Evolutionary conservation across 1,140 invertebrate species (phyloP).

Genomic region (Bombus confusus): DNA sequence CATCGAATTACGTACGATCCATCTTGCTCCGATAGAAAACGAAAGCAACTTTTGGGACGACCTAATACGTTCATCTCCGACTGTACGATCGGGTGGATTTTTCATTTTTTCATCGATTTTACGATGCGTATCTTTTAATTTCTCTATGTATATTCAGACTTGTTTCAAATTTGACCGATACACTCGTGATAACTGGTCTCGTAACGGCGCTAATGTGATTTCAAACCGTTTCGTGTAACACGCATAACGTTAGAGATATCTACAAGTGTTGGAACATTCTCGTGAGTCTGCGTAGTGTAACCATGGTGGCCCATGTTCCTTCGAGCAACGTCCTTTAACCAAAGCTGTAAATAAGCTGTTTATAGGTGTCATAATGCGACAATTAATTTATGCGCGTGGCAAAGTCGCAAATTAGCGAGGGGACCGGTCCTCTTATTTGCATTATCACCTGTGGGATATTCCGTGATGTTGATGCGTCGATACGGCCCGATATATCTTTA

Average conservation of each 20-base stretch:
- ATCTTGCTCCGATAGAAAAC: too few relatives aligned
- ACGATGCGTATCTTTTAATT: background rate
- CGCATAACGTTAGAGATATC: background rate
- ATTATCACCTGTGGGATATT: constrained; percentile 31
- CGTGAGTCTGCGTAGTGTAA: background rate
- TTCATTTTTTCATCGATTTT: background rate
- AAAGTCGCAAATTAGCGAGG: background rate
- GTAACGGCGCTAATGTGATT: too few relatives aligned
- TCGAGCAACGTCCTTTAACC: background rate
- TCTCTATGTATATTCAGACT: too few relatives aligned
- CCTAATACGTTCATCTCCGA: background rate
- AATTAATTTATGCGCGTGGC: constrained; percentile 30
- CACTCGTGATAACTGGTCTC: too few relatives aligned
- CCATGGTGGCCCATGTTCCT: background rate
- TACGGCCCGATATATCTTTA: constrained; percentile 12
- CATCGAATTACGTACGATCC: too few relatives aligned
- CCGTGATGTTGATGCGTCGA: background rate
- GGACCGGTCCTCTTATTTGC: constrained; percentile 11
- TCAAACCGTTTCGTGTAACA: too few relatives aligned
- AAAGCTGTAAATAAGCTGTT: background rate
- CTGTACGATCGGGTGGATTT: background rate
- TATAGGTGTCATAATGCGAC: constrained; percentile 12
- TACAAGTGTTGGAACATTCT: background rate
- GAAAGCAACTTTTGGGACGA: too few relatives aligned
- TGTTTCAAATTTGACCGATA: too few relatives aligned